Evolutionary conservation across 2,888 invertebrate species (phyloP).

Genomic region (Spilarctia lutea): DNA sequence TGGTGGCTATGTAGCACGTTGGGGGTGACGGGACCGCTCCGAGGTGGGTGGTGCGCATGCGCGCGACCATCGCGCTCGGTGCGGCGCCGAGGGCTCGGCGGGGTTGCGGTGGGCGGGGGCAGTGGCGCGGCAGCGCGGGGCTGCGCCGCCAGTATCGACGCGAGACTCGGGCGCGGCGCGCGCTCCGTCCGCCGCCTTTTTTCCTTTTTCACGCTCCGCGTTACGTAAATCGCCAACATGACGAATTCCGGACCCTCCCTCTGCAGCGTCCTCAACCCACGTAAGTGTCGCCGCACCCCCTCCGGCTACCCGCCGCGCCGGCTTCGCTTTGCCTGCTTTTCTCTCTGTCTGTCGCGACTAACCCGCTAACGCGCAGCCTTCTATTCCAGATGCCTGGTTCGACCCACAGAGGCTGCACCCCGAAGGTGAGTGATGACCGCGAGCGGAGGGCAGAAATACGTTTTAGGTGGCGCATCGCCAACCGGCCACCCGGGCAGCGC

Average conservation of each 20-base stretch:
- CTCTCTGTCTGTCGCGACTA: conserved; percentile 81
- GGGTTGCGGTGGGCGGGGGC: conserved; percentile 52
- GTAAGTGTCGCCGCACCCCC: conserved; percentile 73
- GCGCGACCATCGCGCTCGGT: conserved; percentile 47
- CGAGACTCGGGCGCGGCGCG: conserved; percentile 86
- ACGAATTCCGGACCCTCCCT: conserved; percentile 81
- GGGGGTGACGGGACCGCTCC: conserved; percentile 34
- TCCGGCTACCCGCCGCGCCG: conserved; percentile 60
- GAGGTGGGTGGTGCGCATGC: conserved; percentile 37
- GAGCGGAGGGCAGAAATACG: conserved; percentile 64
- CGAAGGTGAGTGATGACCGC: conserved; percentile 90
- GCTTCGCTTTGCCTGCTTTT: conserved; percentile 71
- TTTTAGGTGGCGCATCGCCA: conserved; percentile 68
- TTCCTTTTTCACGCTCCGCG: conserved; percentile 60
- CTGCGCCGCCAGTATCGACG: conserved; percentile 84
- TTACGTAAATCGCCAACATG: conserved; percentile 84
- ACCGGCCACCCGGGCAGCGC: conserved; percentile 61
- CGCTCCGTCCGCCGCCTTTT: conserved; percentile 76
- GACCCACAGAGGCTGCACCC: conserved; percentile 96
- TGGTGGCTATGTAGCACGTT: conserved; percentile 32
- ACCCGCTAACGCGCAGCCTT: conserved; percentile 86
- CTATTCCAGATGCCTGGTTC: conserved; percentile 97
- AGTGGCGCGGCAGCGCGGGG: conserved; percentile 62
- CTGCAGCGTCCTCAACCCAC: conserved; percentile 82
- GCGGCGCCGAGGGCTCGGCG: conserved; percentile 48